Evolutionary conservation across 1,140 invertebrate genomes (phyloP), one percentile per base, ranked within the genome.

Genomic region (Aporrectodea caliginosa): DNA sequence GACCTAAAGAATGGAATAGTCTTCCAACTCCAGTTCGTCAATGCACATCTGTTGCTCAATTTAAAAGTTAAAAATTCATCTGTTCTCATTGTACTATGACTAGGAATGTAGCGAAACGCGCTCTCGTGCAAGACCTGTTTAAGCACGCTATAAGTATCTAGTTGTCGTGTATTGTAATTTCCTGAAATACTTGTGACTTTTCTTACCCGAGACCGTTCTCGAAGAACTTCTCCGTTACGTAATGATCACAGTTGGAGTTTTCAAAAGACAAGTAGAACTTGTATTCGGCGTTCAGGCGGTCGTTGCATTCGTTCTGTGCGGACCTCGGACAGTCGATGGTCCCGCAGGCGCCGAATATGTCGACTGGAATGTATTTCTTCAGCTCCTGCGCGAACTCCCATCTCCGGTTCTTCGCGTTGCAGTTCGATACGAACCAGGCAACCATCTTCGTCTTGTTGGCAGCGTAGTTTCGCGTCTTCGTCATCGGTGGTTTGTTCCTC

Each of bases 271-370:
- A 69, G 75, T 83, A 83, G 69, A 86, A 85, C 34, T 80, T 83
- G 73, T 84, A 84, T 12, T 79, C 76, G n/a, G 58, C 22, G 1
- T 70, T 35, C 30, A 73, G 73, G 2, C 16, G 30, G 30, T 79
- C n/a, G 30, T 43, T 34, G 78, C 78, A 79, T 29, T 58, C 27
- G 22, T 68, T 31, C 75, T 76, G 16, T 29, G 14, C 16, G 16
- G 29, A n/a, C 30, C 33, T 35, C 2, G 80, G 73, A 80, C 88
- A 88, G 1, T 75, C 31, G 29, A 81, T 2, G 6, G 80, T 78
- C 33, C 95, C 95, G 86, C 95, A 97, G 1, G 93, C 93, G 6
- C 95, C 95, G 88, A 95, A 97, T 83, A 97, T 96, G 85, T 97
- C 95, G 71, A 97, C 95, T 78, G 86, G 90, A 79, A 98, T 97